Evolutionary conservation across 2,888 invertebrate species (phyloP), one percentile per base, ranked within the genome.

Genomic region (Caenorhabditis angaria): DNA sequence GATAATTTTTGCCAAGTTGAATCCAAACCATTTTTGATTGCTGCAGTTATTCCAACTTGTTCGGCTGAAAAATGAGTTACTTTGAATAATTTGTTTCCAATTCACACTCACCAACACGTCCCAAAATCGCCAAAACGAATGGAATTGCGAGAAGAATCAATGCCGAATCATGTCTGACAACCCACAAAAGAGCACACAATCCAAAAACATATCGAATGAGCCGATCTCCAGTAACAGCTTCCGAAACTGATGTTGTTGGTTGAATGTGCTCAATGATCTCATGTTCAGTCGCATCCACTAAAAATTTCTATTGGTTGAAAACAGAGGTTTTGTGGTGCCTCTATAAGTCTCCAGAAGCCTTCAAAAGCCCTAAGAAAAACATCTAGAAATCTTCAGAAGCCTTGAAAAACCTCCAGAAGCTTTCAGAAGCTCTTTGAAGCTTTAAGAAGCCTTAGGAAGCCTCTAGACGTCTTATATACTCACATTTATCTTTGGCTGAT

Each of bases 151-250:
- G 54, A 8, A 86, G 50, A 50, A 81, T 48, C 12, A 87, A 76
- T 25, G 83, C 79, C 25, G 72, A 78, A 64, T 85, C 84, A 65
- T 85, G 84, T 14, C 81, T 73, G 12, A 81, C 85, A 5, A 82
- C 75, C 82, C 82, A 87, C 4, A 85, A 70, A 18, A 87, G 77
- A 24, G 76, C 69, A 65, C 85, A 86, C 0, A 84, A 69, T 1
- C 77, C 73, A 28, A 71, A 70, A 10, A 79, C 72, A 28, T 61
- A 61, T 22, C 79, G 65, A 32, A 79, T 79, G 29, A 77, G 64
- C 27, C 64, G 64, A 41, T 79, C 79, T 14, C 79, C 77, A n/a
- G 72, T 70, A 35, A 79, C 57, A n/a, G 79, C 79, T n/a, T 69
- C 70, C 60, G 75, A 72, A 8, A 79, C 67, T 5, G 72, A 67